Evolutionary conservation across 1,140 invertebrate species (phyloP).

Genomic region (Parasteatoda tepidariorum): DNA sequence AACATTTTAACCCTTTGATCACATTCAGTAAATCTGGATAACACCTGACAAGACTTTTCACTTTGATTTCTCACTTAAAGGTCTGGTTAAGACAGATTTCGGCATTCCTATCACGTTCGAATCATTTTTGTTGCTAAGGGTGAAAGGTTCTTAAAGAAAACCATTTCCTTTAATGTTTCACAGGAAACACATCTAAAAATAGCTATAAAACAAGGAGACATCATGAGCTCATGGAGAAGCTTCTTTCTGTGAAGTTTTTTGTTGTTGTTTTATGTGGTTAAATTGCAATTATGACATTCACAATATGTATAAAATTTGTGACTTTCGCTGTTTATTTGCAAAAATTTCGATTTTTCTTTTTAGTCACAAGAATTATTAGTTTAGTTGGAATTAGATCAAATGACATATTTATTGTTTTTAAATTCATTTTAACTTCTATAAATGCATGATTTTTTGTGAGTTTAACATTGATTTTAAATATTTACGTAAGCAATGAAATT

Average conservation of each 20-base stretch:
- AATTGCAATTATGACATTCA: neutral
- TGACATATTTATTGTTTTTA: too few species aligned
- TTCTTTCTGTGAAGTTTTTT: neutral
- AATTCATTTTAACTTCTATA: too few species aligned
- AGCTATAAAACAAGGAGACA: neutral
- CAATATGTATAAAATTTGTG: neutral
- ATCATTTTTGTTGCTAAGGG: conserved; percentile 8
- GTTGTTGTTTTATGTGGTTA: neutral
- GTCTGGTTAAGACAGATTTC: neutral
- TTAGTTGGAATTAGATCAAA: too few species aligned
- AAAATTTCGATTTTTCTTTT: too few species aligned
- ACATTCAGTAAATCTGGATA: conserved; percentile 13
- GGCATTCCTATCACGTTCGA: conserved; percentile 1
- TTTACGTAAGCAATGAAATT: too few species aligned
- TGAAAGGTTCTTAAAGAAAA: too few species aligned
- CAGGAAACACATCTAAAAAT: neutral
- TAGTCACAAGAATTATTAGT: too few species aligned
- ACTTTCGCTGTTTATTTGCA: too few species aligned
- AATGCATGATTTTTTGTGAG: too few species aligned
- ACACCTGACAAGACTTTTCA: conserved; percentile 30
- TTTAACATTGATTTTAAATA: too few species aligned
- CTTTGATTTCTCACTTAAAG: conserved; percentile 15
- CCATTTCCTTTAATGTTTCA: too few species aligned
- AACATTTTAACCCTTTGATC: too few species aligned
- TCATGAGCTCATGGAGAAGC: neutral